Evolutionary conservation across 1,140 invertebrate genomes (phyloP).

Genomic region (Listronotus oregonensis): DNA sequence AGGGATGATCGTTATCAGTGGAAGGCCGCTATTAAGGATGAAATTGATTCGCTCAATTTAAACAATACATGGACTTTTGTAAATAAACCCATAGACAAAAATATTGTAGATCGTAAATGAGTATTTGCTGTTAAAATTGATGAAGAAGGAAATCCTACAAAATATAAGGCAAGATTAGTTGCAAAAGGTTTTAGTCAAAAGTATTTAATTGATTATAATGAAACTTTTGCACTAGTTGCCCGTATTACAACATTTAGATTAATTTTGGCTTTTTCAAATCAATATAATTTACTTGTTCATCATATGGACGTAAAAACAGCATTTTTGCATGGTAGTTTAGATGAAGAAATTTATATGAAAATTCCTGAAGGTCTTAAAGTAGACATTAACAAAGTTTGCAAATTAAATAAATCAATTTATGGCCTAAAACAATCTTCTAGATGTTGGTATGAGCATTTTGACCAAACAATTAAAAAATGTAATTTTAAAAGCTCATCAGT

Average conservation of each 20-base stretch:
- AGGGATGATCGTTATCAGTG: no score
- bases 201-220: slow-evolving; percentile 51
- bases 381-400: slow-evolving; percentile 44
- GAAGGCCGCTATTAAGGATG: no score
- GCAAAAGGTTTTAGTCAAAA: slow-evolving; percentile 55
- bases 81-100: no score
- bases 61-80: no score
- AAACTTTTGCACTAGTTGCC: slow-evolving; percentile 44
- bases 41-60: no score
- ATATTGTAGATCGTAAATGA: no score
- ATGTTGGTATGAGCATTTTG: slow-evolving; percentile 40
- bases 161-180: no score
- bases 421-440: slow-evolving; percentile 55
- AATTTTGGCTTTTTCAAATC: slow-evolving; percentile 56
- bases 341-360: slow-evolving; percentile 54
- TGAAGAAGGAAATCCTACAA: no score
- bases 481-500: not conserved
- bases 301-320: slow-evolving; percentile 52
- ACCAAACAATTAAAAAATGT: no score
- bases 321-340: slow-evolving; percentile 52
- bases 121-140: no score
- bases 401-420: slow-evolving; percentile 55
- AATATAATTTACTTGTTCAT: slow-evolving; percentile 54
- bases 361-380: slow-evolving; percentile 51
- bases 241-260: slow-evolving; percentile 47